phyloP scores from a whole-genome alignment of 2,797 vertebrate genomes.

The Pantherophis vulpinus region DNA sequence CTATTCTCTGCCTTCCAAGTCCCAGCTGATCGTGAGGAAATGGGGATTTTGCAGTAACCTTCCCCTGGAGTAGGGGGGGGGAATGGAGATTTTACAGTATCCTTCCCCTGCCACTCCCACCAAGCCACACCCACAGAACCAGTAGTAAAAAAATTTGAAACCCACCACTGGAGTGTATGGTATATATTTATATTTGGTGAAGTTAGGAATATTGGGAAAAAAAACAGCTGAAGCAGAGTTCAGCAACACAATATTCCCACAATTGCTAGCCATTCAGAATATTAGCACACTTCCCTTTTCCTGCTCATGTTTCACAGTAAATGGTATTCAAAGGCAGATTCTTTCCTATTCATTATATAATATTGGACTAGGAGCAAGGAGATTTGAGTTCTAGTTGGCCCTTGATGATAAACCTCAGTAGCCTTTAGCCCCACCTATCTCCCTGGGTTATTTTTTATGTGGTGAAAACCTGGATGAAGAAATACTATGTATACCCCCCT shows the following conservation, averaged over 20 bases:
- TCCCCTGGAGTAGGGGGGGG: too few relatives aligned
- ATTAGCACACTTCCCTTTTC: neutral
- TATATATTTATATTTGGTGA: neutral
- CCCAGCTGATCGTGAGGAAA: too few relatives aligned
- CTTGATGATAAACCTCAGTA: neutral
- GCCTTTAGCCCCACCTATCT: neutral
- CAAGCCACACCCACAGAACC: too few relatives aligned
- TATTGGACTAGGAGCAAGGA: neutral
- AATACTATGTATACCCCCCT: neutral
- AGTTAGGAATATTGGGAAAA: neutral
- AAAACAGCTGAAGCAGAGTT: neutral
- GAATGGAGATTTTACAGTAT: too few relatives aligned
- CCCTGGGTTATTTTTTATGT: neutral
- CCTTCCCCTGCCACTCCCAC: too few relatives aligned
- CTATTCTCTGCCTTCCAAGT: too few relatives aligned
- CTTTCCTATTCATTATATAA: neutral
- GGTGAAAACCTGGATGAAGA: neutral
- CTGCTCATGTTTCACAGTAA: neutral
- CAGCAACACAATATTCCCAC: neutral
- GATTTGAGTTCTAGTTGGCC: neutral
- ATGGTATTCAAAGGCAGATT: neutral
- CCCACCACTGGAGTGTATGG: too few relatives aligned
- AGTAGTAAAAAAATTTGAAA: too few relatives aligned
- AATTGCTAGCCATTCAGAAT: neutral
- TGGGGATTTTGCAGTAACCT: too few relatives aligned